Conservation (phyloP, 2,888 invertebrate species). For the Lampropteryx suffumata region DNA sequence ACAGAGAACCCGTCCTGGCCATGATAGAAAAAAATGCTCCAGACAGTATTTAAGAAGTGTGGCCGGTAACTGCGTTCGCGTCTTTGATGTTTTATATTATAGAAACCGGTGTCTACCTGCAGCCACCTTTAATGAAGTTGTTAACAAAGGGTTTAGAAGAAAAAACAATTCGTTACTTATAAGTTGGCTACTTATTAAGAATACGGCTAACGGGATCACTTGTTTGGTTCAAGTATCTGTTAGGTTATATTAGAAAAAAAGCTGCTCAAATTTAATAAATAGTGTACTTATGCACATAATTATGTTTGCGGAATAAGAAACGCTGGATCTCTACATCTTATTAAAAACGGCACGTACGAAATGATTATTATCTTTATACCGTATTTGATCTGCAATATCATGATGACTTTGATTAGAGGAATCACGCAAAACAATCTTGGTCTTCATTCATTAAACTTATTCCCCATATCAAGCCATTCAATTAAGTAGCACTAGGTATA, state of each 20-base stretch:
- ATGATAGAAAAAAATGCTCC: conserved; percentile 61
- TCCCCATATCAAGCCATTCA: conserved; percentile 14
- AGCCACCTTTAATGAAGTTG: conserved; percentile 51
- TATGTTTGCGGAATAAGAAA: too few species aligned
- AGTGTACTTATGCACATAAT: too few species aligned
- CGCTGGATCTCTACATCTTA: too few species aligned
- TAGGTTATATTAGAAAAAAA: too few species aligned
- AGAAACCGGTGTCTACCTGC: conserved; percentile 53
- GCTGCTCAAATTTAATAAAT: too few species aligned
- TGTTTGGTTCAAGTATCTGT: too few species aligned
- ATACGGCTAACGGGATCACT: too few species aligned
- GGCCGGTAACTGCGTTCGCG: conserved; percentile 52
- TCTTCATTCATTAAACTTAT: conserved; percentile 9
- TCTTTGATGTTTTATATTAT: conserved; percentile 68
- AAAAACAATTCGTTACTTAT: conserved; percentile 30
- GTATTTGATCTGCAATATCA: neutral
- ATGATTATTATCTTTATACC: neutral
- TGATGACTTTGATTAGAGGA: conserved; percentile 1
- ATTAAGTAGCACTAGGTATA: neutral
- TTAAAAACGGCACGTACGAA: too few species aligned
- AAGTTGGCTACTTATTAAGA: conserved; percentile 18
- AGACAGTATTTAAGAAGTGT: conserved; percentile 62
- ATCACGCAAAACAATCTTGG: conserved; percentile 22
- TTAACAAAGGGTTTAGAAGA: conserved; percentile 51
- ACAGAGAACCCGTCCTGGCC: conserved; percentile 61